These are phyloP conservation scores for Tyrophagus putrescentiae DNA, from an alignment of 1,140 invertebrate genomes.

Conservation along the genomic window DNA sequence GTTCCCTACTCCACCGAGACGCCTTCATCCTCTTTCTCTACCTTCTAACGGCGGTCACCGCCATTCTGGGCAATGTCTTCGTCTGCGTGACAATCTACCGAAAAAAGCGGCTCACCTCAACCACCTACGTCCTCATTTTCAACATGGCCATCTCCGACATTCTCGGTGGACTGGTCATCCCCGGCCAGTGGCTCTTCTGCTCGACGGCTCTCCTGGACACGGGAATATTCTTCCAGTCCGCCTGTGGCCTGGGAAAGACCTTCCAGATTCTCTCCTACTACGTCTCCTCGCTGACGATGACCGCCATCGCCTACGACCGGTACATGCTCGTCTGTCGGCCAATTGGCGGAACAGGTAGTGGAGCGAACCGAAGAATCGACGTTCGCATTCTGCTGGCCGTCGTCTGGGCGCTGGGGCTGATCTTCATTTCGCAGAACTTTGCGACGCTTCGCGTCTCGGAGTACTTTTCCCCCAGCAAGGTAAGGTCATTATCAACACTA, in stretches of 20 bases:
- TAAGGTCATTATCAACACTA: too few relatives aligned
- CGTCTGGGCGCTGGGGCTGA: constrained; percentile 37
- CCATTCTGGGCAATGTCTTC: constrained; percentile 32
- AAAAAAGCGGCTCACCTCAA: constrained; percentile 37
- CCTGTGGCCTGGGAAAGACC: not conserved
- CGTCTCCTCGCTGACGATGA: constrained; percentile 41
- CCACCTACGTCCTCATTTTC: constrained; percentile 72
- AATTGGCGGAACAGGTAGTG: constrained; percentile 27
- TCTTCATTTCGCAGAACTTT: constrained; percentile 38
- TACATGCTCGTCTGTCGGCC: constrained; percentile 39
- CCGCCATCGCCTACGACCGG: constrained; percentile 40
- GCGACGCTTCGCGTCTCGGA: constrained; percentile 32
- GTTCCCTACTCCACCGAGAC: not conserved
- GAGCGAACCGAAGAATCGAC: constrained; percentile 31
- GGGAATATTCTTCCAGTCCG: not conserved
- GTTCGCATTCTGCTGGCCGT: constrained; percentile 32
- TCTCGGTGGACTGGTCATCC: constrained; percentile 14
- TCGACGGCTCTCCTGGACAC: constrained; percentile 1
- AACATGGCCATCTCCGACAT: constrained; percentile 64
- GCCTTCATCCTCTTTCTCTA: constrained; percentile 27
- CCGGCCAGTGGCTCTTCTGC: constrained; percentile 14
- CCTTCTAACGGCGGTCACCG: constrained; percentile 31
- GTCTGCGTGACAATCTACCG: constrained; percentile 31
- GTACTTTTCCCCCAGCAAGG: constrained; percentile 27
- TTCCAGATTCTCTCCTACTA: constrained; percentile 29